A percentile compares a stretch with the other conserved stretches of the same genome.
Evolutionary conservation across 2,113 vertebrate species (phyloP).

Genomic region (Corythornis madagascariensis): DNA sequence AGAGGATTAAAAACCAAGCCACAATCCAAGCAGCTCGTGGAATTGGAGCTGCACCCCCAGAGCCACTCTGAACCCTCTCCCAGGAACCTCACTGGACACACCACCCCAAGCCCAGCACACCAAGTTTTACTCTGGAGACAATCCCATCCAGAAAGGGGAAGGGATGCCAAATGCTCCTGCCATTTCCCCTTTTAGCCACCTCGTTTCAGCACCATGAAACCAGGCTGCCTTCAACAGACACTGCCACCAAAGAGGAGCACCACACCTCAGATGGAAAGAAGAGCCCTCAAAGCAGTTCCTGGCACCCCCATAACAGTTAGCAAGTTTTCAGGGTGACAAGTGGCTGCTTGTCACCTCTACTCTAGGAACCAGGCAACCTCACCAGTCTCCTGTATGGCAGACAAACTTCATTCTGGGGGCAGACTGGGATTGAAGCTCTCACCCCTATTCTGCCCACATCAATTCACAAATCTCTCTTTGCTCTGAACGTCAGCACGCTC

Average conservation of each 20-base stretch:
- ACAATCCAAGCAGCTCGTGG: background rate
- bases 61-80: background rate
- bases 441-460: background rate
- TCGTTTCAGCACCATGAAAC: fast-evolving
- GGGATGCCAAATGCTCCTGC: background rate
- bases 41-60: background rate
- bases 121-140: background rate
- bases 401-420: background rate
- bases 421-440: background rate
- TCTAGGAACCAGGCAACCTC: background rate
- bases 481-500: background rate
- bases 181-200: background rate
- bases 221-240: background rate
- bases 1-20: slow-evolving; percentile 46
- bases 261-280: background rate
- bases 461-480: background rate
- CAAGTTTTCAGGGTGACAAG: background rate
- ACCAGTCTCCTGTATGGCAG: background rate
- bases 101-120: background rate
- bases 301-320: background rate
- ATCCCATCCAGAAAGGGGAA: background rate
- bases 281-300: background rate
- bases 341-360: background rate
- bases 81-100: background rate
- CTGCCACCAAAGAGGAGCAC: background rate